These are phyloP conservation scores for Oncorhynchus gorbuscha DNA, from an alignment of 2,113 vertebrate genomes.

Conservation along the genomic window DNA sequence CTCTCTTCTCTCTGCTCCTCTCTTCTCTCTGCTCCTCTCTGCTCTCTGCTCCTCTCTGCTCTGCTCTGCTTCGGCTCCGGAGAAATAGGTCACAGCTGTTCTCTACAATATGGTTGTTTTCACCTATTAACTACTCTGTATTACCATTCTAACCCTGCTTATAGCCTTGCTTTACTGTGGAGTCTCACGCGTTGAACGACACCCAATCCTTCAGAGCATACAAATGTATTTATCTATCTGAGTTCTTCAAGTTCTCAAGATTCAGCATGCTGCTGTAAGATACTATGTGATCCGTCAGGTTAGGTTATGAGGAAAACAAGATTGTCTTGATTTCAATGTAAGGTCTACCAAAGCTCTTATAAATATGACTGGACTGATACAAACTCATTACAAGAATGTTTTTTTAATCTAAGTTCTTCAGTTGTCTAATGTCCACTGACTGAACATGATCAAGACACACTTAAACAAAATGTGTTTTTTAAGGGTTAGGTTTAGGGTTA, in stretches of 20 bases:
- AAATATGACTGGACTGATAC: too few relatives aligned
- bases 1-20: too few relatives aligned
- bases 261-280: background rate
- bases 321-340: too few relatives aligned
- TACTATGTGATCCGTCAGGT: background rate
- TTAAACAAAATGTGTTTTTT: too few relatives aligned
- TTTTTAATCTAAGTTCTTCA: too few relatives aligned
- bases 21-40: too few relatives aligned
- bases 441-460: too few relatives aligned
- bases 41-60: constrained; percentile 7
- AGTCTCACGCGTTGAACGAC: background rate
- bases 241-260: background rate
- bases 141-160: constrained; percentile 12
- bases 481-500: too few relatives aligned
- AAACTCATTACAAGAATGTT: too few relatives aligned
- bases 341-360: too few relatives aligned
- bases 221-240: background rate
- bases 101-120: constrained; percentile 62
- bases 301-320: too few relatives aligned
- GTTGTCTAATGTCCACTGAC: too few relatives aligned
- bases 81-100: constrained; percentile 80
- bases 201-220: background rate
- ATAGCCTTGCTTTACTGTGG: background rate
- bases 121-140: constrained; percentile 33
- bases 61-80: constrained; percentile 31